phyloP scores from a whole-genome alignment of 2,888 invertebrate species.

The Agonopterix subpropinquella region DNA sequence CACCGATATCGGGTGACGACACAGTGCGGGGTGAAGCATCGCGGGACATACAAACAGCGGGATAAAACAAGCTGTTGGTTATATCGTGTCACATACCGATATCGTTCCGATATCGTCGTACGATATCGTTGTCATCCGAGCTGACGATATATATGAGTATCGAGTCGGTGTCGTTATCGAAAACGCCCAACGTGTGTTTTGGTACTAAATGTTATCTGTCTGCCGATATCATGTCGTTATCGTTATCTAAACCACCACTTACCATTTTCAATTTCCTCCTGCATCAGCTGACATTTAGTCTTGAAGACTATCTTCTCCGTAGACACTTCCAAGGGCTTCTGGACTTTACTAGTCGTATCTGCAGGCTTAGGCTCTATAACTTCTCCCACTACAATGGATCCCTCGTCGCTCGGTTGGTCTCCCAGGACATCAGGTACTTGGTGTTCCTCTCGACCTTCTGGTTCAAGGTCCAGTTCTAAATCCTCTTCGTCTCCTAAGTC shows the following conservation, averaged over 20 bases:
- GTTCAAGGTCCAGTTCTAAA: slow-evolving; percentile 19
- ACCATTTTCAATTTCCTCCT: slow-evolving; percentile 59
- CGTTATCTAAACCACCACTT: slow-evolving; percentile 15
- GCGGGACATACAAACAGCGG: too few relatives aligned
- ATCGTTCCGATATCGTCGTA: too few relatives aligned
- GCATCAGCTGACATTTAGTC: slow-evolving; percentile 75
- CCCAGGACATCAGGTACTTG: slow-evolving; percentile 19
- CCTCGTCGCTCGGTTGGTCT: slow-evolving; percentile 12
- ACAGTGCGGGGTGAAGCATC: too few relatives aligned
- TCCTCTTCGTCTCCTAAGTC: slow-evolving; percentile 66
- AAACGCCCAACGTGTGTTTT: too few relatives aligned
- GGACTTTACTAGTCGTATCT: slow-evolving; percentile 38
- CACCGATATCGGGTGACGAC: too few relatives aligned
- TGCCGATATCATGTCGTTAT: too few relatives aligned
- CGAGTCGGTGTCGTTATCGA: too few relatives aligned
- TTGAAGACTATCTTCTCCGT: slow-evolving; percentile 48
- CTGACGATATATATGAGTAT: too few relatives aligned
- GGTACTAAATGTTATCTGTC: too few relatives aligned
- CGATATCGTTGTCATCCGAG: too few relatives aligned
- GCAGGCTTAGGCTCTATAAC: slow-evolving; percentile 48
- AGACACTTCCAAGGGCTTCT: slow-evolving; percentile 35
- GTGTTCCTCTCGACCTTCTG: slow-evolving; percentile 12
- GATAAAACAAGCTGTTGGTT: too few relatives aligned
- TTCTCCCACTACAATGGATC: slow-evolving; percentile 39
- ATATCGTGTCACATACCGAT: too few relatives aligned